Evolutionary conservation across 2,113 vertebrate species (phyloP).

Genomic region (Agapornis roseicollis): DNA sequence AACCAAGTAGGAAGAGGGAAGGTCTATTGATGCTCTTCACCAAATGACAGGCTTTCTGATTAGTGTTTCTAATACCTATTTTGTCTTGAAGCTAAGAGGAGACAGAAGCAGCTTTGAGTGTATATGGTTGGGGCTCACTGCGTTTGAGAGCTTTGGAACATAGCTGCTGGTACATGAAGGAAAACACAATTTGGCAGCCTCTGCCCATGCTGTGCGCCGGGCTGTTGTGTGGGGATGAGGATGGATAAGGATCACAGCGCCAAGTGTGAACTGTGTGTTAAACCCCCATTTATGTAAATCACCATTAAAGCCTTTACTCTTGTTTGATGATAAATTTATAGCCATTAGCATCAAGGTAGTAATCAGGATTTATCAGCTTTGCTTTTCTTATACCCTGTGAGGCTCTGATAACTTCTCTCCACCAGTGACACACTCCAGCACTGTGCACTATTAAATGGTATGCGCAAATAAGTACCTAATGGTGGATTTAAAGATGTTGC

Average conservation of each 20-base stretch:
- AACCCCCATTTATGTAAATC: slow-evolving; percentile 17
- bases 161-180: slow-evolving; percentile 10
- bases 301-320: slow-evolving; percentile 50
- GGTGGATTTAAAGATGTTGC: slow-evolving; percentile 73
- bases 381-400: slow-evolving; percentile 71
- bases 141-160: slow-evolving; percentile 19
- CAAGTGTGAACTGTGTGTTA: background rate
- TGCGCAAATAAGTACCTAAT: slow-evolving; percentile 77
- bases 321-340: slow-evolving; percentile 72
- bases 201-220: background rate
- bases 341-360: slow-evolving; percentile 60
- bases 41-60: background rate
- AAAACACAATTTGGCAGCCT: background rate
- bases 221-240: background rate
- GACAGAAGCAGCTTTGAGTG: background rate
- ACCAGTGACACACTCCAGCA: slow-evolving; percentile 25
- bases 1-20: background rate
- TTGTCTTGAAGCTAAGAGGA: background rate
- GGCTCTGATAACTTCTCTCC: slow-evolving; percentile 67
- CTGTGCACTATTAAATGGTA: slow-evolving; percentile 67
- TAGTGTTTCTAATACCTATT: background rate
- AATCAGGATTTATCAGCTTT: slow-evolving; percentile 67
- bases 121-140: background rate
- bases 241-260: background rate
- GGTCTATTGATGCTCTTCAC: background rate